phyloP scores from a whole-genome alignment of 35 echinoderm and acorn worm species.

The Holothuria glaberrima region DNA sequence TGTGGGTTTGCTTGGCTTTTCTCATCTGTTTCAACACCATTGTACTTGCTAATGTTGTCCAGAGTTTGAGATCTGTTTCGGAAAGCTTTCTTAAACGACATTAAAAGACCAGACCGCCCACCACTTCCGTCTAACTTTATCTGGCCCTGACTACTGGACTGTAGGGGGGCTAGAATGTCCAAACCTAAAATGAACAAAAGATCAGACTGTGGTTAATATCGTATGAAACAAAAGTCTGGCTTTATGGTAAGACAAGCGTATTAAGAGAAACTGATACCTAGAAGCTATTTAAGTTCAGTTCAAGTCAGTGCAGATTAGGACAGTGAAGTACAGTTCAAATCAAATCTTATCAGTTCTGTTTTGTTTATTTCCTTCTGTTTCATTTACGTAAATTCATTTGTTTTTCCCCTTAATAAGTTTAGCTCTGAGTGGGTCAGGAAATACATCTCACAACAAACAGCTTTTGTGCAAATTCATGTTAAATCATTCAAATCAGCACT shows the following conservation, averaged over 20 bases:
- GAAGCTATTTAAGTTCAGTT: too few relatives aligned
- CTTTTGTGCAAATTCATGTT: background rate
- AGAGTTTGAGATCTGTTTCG: conserved; percentile 70
- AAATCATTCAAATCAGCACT: too few relatives aligned
- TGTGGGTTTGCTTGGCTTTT: conserved; percentile 58
- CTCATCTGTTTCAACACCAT: conserved; percentile 32
- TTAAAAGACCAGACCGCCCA: conserved; percentile 58
- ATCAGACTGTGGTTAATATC: background rate
- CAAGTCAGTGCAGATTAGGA: too few relatives aligned
- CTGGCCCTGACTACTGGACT: conserved; percentile 44
- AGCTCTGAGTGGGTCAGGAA: too few relatives aligned
- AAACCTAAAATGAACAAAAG: conserved; percentile 22
- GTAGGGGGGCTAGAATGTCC: conserved; percentile 66
- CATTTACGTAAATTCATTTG: too few relatives aligned
- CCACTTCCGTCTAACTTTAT: conserved; percentile 62
- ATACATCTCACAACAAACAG: background rate
- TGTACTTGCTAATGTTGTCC: conserved; percentile 58
- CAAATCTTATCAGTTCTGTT: too few relatives aligned
- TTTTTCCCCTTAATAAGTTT: background rate
- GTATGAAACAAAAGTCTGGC: too few relatives aligned
- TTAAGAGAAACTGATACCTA: too few relatives aligned
- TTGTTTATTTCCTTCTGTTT: too few relatives aligned
- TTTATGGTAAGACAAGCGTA: too few relatives aligned
- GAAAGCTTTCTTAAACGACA: conserved; percentile 91
- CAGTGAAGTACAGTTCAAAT: too few relatives aligned